Evolutionary conservation across 2,888 invertebrate genomes (phyloP).

Genomic region (Troides helena): DNA sequence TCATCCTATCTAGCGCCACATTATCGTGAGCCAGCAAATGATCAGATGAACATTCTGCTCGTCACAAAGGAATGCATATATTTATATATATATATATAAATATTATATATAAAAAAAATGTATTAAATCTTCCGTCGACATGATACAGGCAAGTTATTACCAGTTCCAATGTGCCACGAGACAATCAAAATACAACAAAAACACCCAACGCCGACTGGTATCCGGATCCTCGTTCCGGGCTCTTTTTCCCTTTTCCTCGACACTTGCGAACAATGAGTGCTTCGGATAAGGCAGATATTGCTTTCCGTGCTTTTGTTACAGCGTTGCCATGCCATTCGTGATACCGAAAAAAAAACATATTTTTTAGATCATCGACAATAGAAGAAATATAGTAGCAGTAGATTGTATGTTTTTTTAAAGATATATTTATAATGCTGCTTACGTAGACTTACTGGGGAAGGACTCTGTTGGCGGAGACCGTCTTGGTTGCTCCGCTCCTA

Average conservation of each 20-base stretch:
- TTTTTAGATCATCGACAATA: too few species aligned
- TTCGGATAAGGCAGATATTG: conserved; percentile 20
- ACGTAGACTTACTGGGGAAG: too few species aligned
- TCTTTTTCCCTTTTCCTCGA: conserved; percentile 21
- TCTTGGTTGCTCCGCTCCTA: too few species aligned
- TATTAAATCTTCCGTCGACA: background rate
- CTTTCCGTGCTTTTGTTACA: conserved; percentile 22
- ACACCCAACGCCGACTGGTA: conserved; percentile 2
- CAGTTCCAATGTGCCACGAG: conserved; percentile 6
- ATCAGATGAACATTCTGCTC: too few species aligned
- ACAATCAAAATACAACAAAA: conserved; percentile 27
- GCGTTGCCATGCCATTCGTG: background rate
- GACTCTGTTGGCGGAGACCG: too few species aligned
- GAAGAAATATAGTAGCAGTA: too few species aligned
- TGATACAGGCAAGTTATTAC: conserved; percentile 2
- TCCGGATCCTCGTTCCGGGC: background rate
- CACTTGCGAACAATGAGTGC: conserved; percentile 24
- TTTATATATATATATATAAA: too few species aligned
- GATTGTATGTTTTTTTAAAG: background rate
- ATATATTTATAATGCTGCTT: background rate
- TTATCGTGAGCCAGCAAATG: too few species aligned
- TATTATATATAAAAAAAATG: too few species aligned
- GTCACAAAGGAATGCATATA: too few species aligned
- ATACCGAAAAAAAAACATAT: background rate
- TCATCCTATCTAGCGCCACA: too few species aligned